Evolutionary conservation across 2,888 invertebrate genomes (phyloP), one percentile per base, ranked within the genome.

Genomic region (Caenorhabditis doughertyi): DNA sequence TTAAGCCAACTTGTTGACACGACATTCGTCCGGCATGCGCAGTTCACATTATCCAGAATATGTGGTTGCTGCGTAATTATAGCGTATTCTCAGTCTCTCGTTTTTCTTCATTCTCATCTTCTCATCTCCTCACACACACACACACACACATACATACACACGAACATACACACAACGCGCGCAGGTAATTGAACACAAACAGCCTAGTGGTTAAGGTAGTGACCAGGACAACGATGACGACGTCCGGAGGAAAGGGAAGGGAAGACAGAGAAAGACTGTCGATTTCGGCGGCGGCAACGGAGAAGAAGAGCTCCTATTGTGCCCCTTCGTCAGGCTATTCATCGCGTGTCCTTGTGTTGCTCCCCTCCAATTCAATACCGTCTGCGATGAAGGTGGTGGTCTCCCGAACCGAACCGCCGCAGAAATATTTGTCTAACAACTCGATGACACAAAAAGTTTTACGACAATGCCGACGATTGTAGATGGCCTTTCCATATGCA

Each of bases 401-500:
- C 60, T 76, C 76, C 76, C 74, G 58, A 74, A 74, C 65, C 55
- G 68, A 68, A 68, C 55, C 65, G 49, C 65, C 72, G 67, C 51
- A 67, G 76, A 76, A 76, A 76, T 76, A 76, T 76, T 76, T 76
- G 76, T 76, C 76, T 76, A 76, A 68, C 76, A 76, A 76, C 76
- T 76, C 76, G 76, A 76, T 76, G 76, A 76, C 76, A 76, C 76
- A 76, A 76, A 76, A 76, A 76, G 76, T 76, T 76, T 76, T 76
- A 76, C 53, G 76, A 76, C 76, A 76, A 68, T 68, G 76, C 58
- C 76, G 74, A 49, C 58, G 47, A 58, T 55, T 51, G 67, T 51
- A 27, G 67, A 68, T 49, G 74, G 76, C 68, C 67, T 68, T 76
- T 60, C 47, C 21, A 35, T 39, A 56, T 65, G 60, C 58, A 67